A percentile compares a stretch with the other conserved stretches of the same genome.
Conservation (phyloP, 2,113 vertebrate genomes). For the Electrona antarctica region DNA sequence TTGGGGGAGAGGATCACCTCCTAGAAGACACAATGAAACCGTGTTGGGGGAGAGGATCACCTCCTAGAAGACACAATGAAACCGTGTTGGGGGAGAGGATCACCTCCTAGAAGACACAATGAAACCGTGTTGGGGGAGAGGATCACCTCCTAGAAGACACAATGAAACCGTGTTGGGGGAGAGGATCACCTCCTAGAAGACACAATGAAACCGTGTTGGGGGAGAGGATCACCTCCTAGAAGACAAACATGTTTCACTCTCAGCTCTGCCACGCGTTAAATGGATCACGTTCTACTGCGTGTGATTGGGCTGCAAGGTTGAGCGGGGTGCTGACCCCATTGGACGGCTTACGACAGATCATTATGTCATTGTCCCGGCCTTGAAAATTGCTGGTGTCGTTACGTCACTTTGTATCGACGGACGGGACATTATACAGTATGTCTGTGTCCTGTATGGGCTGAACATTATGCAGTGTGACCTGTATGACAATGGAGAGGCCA, state of each 20-base stretch:
- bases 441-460: background rate
- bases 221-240: background rate
- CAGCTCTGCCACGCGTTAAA: background rate
- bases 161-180: too few relatives aligned
- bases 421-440: background rate
- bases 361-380: conserved; percentile 23
- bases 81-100: too few relatives aligned
- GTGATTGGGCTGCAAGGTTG: background rate
- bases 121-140: too few relatives aligned
- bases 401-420: conserved; percentile 27
- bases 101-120: too few relatives aligned
- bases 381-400: conserved; percentile 20
- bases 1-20: background rate
- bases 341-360: conserved; percentile 19
- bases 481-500: conserved; percentile 36
- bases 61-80: too few relatives aligned
- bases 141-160: too few relatives aligned
- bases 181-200: too few relatives aligned
- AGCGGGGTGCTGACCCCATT: conserved; percentile 6
- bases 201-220: too few relatives aligned
- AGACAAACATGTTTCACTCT: background rate
- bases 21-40: background rate
- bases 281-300: background rate
- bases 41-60: too few relatives aligned
- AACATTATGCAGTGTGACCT: background rate